Evolutionary conservation across 2,113 vertebrate genomes (phyloP).

Genomic region (Poeciliopsis occidentalis): DNA sequence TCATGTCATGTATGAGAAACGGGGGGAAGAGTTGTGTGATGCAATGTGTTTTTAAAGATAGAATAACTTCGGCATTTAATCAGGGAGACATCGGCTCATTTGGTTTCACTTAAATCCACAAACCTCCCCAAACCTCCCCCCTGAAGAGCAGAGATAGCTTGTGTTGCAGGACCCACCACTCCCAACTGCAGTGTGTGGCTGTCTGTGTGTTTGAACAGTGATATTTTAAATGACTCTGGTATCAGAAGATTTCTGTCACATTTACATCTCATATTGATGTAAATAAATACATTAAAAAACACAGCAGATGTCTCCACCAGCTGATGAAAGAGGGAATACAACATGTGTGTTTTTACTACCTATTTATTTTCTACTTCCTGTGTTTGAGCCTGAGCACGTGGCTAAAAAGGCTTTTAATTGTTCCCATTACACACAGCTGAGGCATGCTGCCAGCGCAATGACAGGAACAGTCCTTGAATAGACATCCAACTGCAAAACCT

Average conservation of each 20-base stretch:
- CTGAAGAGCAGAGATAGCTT: constrained; percentile 35
- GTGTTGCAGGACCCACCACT: constrained; percentile 33
- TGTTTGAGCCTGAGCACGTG: constrained; percentile 49
- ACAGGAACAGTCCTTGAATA: constrained; percentile 67
- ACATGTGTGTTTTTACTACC: constrained; percentile 31
- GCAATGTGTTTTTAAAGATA: constrained; percentile 38
- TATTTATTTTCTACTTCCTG: constrained; percentile 59
- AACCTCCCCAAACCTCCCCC: constrained; percentile 1
- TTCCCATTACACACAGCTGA: constrained; percentile 79
- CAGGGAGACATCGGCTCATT: constrained; percentile 54
- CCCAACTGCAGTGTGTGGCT: constrained; percentile 33
- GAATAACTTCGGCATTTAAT: constrained; percentile 58
- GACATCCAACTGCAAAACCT: constrained; percentile 29
- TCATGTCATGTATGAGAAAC: constrained; percentile 35
- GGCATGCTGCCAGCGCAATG: constrained; percentile 66
- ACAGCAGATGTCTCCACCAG: constrained; percentile 4
- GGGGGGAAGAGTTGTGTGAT: constrained; percentile 28
- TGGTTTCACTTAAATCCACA: constrained; percentile 67
- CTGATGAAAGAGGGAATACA: constrained; percentile 26
- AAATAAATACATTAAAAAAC: not conserved
- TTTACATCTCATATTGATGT: not conserved
- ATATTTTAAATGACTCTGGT: constrained; percentile 1
- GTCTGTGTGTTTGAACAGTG: constrained; percentile 15
- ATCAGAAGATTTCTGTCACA: constrained; percentile 7
- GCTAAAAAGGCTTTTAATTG: constrained; percentile 75